phyloP scores from a whole-genome alignment of 2,113 vertebrate genomes.

The Peromyscus maniculatus region DNA sequence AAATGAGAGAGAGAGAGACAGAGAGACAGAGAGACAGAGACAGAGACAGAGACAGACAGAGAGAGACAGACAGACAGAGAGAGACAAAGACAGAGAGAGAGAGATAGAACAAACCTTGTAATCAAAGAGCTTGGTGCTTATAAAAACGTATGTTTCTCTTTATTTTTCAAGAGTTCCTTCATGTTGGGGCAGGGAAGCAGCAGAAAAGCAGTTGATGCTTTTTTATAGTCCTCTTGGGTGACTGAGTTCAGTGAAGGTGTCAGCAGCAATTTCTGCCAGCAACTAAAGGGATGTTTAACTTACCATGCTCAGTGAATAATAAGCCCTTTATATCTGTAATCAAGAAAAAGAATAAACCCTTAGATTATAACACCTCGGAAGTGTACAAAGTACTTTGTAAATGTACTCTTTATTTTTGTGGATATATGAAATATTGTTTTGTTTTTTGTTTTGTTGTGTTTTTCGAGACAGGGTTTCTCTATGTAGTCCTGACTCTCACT shows the following conservation, averaged over 20 bases:
- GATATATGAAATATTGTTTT: neutral
- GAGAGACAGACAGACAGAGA: no score
- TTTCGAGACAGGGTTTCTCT: no score
- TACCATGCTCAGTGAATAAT: slow-evolving; percentile 45
- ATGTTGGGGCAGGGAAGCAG: neutral
- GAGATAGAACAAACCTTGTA: neutral
- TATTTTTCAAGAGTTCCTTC: slow-evolving; percentile 20
- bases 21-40: no score
- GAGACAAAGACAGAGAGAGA: no score
- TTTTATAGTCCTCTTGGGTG: slow-evolving; percentile 24
- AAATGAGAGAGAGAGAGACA: neutral
- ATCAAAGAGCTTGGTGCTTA: slow-evolving; percentile 20
- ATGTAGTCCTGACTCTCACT: no score
- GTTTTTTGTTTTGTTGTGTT: neutral
- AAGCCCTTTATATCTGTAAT: slow-evolving; percentile 29
- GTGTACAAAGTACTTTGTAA: slow-evolving; percentile 35
- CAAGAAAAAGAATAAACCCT: slow-evolving; percentile 37
- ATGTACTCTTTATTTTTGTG: slow-evolving; percentile 8
- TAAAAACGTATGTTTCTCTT: slow-evolving; percentile 1
- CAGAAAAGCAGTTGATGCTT: neutral
- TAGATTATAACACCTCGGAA: neutral
- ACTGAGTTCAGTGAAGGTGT: neutral
- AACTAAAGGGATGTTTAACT: slow-evolving; percentile 36
- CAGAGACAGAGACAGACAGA: no score
- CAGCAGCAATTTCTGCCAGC: neutral